Percentiles rank a stretch among this genome's conserved stretches.
These are phyloP conservation scores for Dinomys branickii DNA, from an alignment of 2,113 vertebrate genomes.

Conservation along the genomic window DNA sequence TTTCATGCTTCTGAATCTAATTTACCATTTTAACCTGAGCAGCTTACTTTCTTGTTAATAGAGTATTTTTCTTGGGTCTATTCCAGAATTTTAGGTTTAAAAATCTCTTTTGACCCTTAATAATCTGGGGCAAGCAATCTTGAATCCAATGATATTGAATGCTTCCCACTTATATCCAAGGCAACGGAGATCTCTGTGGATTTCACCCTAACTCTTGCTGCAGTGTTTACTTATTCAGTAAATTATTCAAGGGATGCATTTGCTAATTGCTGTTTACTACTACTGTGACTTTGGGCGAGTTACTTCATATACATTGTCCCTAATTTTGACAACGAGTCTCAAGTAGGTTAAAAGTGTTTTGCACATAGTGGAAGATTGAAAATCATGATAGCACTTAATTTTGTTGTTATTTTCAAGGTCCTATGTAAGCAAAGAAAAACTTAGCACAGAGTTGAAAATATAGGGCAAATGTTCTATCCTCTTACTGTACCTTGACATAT, in stretches of 20 bases:
- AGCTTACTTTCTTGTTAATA: background rate
- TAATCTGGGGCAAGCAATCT: background rate
- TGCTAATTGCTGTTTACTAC: background rate
- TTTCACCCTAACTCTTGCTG: background rate
- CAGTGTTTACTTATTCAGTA: background rate
- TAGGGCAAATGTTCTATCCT: background rate
- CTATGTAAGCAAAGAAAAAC: background rate
- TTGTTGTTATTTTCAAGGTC: background rate
- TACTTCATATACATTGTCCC: background rate
- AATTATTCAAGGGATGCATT: background rate
- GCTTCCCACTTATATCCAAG: slow-evolving; percentile 29
- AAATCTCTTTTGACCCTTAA: background rate
- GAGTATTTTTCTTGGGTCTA: slow-evolving; percentile 45
- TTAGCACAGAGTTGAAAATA: background rate
- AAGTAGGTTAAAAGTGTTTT: background rate
- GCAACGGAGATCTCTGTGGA: background rate
- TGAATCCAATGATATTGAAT: slow-evolving; percentile 9
- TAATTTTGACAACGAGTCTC: background rate
- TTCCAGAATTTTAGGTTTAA: slow-evolving; percentile 17
- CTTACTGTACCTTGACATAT: background rate
- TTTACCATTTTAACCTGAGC: slow-evolving; percentile 32
- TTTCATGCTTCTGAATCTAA: background rate
- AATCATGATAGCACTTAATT: background rate
- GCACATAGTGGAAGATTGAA: background rate
- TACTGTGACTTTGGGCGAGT: background rate